These are phyloP conservation scores for Sebastes diaconus DNA, from an alignment of 2,797 vertebrate species.

Conservation along the genomic window DNA sequence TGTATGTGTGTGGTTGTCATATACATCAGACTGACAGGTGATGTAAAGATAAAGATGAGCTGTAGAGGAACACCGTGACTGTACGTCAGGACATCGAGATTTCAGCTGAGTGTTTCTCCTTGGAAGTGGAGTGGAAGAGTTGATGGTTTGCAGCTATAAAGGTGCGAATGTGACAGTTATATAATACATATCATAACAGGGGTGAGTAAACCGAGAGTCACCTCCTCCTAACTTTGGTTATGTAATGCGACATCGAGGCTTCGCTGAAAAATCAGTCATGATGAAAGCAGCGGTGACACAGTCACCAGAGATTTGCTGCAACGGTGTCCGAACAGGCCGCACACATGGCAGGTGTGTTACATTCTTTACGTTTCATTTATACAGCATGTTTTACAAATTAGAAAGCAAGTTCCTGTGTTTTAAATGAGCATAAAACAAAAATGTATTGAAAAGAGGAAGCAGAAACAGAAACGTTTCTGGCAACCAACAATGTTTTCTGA, in stretches of 20 bases:
- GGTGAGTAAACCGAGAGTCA: constrained; percentile 39
- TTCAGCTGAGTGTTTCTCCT: constrained; percentile 5
- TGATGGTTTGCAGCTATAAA: constrained; percentile 31
- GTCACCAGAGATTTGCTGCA: neutral
- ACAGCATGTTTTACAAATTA: neutral
- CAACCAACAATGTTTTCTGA: neutral
- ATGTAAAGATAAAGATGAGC: constrained; percentile 14
- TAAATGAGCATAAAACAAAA: neutral
- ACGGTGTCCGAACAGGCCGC: neutral
- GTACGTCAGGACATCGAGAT: neutral
- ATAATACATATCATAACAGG: constrained; percentile 40
- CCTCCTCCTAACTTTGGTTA: constrained; percentile 38
- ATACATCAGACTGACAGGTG: constrained; percentile 12
- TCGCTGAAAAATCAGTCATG: neutral
- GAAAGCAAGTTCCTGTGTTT: neutral
- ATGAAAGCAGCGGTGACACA: constrained; percentile 33
- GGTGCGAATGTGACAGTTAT: constrained; percentile 43
- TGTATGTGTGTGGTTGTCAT: neutral
- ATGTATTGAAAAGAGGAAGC: neutral
- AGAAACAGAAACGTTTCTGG: neutral
- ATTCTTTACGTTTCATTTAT: neutral
- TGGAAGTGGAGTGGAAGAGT: constrained; percentile 40
- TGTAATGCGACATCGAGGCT: constrained; percentile 17
- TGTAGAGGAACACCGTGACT: neutral
- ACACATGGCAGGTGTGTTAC: neutral